Evolutionary conservation across 2,888 invertebrate genomes (phyloP), one percentile per base, ranked within the genome.

Genomic region (Maniola hyperantus): DNA sequence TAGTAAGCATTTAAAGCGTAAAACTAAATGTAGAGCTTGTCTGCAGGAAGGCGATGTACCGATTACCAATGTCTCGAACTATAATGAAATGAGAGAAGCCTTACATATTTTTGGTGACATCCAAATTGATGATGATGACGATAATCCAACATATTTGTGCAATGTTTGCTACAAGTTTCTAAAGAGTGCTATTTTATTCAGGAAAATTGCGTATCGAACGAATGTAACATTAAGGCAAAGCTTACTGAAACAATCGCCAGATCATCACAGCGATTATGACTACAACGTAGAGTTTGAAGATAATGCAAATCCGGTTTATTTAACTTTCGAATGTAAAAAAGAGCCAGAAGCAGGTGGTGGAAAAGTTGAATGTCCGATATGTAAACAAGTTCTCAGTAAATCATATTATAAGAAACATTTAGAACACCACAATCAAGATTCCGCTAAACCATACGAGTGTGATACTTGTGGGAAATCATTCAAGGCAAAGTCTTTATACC

Each of bases 11-110:
- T 8, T 36, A 18, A 36, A 55, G 5, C 55, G 39, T 36, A n/a
- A 39, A 11, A 36, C 36, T 15, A 54, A 39, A 18, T 89, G 90
- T 72, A 81, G 90, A 71, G 76, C 88, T 54, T 91, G 90, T 77
- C 73, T 89, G 36, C 78, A 84, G 67, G 68, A 77, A 15, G 88
- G 83, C 15, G 70, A 62, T 5, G 75, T 82, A 66, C 75, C 81
- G 13, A 87, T 89, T 62, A 83, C 75, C 62, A 73, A 70, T 1
- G 67, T 72, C 11, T 68, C 77, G 15, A 64, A 69, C 33, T 51
- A 70, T 0, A 67, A 72, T 50, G 55, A 55, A 11, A 36, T 55
- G 0, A 36, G 5, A 6, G 55, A 55, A 55, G 36, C 36, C 15
- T 11, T 55, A 4, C 36, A 15, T 18, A 55, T 55, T 15, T 55